phyloP scores from a whole-genome alignment of 2,797 vertebrate genomes.

The Onychomys torridus region DNA sequence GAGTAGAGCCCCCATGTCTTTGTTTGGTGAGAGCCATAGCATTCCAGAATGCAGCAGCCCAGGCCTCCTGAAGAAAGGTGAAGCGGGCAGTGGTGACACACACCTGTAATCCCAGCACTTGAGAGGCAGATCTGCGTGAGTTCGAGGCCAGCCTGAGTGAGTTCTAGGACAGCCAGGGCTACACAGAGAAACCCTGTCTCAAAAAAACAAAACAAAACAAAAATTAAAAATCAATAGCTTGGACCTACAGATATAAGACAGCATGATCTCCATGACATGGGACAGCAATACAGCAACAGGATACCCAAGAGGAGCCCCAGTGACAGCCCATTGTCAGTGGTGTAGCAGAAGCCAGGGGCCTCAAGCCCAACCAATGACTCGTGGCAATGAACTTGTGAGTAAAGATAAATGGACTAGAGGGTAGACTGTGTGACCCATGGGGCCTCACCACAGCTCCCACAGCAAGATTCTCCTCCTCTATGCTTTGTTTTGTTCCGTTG shows the following conservation, averaged over 20 bases:
- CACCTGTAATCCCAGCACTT: neutral
- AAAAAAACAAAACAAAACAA: accelerated
- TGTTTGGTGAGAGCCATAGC: neutral
- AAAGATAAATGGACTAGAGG: neutral
- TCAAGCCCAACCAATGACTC: neutral
- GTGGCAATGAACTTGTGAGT: neutral
- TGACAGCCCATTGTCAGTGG: neutral
- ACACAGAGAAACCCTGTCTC: neutral
- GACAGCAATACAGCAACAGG: neutral
- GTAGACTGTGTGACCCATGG: neutral
- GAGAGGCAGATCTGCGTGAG: neutral
- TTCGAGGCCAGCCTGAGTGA: neutral
- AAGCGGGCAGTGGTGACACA: neutral
- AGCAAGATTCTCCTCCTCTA: neutral
- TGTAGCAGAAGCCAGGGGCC: neutral
- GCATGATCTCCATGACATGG: neutral
- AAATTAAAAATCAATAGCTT: neutral
- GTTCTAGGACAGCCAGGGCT: neutral
- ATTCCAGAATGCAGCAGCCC: neutral
- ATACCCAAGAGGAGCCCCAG: neutral
- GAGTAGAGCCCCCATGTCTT: neutral
- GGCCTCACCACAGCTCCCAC: neutral
- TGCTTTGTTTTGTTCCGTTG: neutral
- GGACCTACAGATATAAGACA: neutral
- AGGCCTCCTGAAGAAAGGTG: neutral